These are phyloP conservation scores for Pogona vitticeps DNA, from an alignment of 2,113 vertebrate genomes.

Conservation along the genomic window DNA sequence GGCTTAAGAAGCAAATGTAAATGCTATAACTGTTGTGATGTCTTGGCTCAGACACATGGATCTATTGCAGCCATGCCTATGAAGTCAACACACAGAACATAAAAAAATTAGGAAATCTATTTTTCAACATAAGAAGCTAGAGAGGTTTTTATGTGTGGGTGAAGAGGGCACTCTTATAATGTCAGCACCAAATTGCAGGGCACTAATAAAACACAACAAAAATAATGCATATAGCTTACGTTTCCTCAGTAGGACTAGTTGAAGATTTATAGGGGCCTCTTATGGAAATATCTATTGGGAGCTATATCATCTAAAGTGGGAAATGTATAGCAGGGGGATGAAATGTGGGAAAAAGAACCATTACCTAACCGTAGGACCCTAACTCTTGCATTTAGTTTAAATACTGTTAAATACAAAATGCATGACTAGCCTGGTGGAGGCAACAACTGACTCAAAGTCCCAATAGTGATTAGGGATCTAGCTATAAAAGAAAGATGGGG, in stretches of 20 bases:
- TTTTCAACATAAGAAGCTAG: slow-evolving; percentile 55
- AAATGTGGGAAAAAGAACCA: slow-evolving; percentile 63
- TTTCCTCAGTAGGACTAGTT: slow-evolving; percentile 56
- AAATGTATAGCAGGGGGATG: slow-evolving; percentile 54
- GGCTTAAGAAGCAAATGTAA: slow-evolving; percentile 56
- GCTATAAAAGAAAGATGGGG: slow-evolving; percentile 26
- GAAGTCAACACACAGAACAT: slow-evolving; percentile 42
- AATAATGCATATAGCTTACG: slow-evolving; percentile 59
- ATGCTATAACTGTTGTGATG: slow-evolving; percentile 39
- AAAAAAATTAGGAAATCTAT: slow-evolving; percentile 52
- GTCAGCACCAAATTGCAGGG: slow-evolving; percentile 58
- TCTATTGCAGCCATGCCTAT: slow-evolving; percentile 33
- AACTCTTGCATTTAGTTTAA: slow-evolving; percentile 56
- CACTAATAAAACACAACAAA: slow-evolving; percentile 67
- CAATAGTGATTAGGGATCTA: slow-evolving; percentile 43
- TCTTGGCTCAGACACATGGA: slow-evolving; percentile 53
- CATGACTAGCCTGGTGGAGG: slow-evolving; percentile 33
- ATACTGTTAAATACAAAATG: slow-evolving; percentile 52
- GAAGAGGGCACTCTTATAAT: slow-evolving; percentile 40
- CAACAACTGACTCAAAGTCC: slow-evolving; percentile 47
- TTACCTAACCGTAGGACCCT: slow-evolving; percentile 60
- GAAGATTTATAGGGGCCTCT: slow-evolving; percentile 65
- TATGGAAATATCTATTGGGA: slow-evolving; percentile 59
- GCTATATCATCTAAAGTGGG: slow-evolving; percentile 44
- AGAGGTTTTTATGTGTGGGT: slow-evolving; percentile 46